Evolutionary conservation across 2,113 vertebrate species (phyloP), one percentile per base, ranked within the genome.

Genomic region (Picathartes gymnocephalus): DNA sequence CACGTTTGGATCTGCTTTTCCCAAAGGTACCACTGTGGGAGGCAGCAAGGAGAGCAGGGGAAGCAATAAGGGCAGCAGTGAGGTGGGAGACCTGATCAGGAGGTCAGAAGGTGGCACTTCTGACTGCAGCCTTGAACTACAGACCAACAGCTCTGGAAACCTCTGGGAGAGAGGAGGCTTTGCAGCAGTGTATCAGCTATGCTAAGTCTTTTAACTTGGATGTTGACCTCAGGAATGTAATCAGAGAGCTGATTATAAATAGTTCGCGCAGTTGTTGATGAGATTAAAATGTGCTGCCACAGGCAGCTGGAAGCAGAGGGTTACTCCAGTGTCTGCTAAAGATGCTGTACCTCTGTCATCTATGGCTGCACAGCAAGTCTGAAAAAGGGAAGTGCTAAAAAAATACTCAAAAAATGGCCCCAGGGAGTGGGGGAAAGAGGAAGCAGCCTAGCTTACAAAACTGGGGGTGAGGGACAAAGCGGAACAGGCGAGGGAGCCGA

Each of bases 161-260:
- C 53, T 53, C 42, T 16, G 4, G 14, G 15, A 27, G 37, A 92
- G 15, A 68, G 10, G n/a, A 85, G 65, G 18, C 16, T 72, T 65
- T 93, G 64, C 76, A 88, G 90, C 35, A 64, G n/a, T 5, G 2
- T 31, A 25, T 66, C 58, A 77, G 35, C 76, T 45, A 68, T 18
- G 9, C 40, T 4, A 20, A 48, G 82, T 69, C 58, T 86, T 85
- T 86, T 35, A 60, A 62, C 22, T 74, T 84, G 61, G 85, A 81
- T 18, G 1, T 39, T 90, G 88, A 94, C 82, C 93, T 93, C 91
- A 95, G 94, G 82, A 96, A 94, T 51, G 90, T 93, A 94, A 95
- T 90, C 61, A 96, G 95, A 96, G 89, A 95, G 48, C 72, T 92
- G 88, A 93, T 94, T 95, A 93, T 93, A 96, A 96, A 95, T 93